phyloP scores from a whole-genome alignment of 1,140 invertebrate genomes.

The Chironomus striatipennis region DNA sequence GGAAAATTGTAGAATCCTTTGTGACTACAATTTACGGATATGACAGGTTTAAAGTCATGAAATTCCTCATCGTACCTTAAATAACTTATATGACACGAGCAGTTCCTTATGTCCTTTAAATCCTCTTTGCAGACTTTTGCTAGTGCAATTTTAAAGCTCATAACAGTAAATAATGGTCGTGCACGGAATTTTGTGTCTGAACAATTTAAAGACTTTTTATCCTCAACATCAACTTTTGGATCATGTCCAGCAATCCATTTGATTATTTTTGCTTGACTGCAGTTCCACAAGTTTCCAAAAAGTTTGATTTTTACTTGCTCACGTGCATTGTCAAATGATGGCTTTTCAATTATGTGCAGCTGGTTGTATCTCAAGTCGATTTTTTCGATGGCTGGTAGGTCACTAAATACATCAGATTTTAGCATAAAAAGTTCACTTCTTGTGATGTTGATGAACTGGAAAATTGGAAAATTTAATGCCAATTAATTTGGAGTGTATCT shows the following conservation, averaged over 20 bases:
- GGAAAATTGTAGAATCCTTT: conserved; percentile 3
- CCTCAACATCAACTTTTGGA: neutral
- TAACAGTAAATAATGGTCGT: neutral
- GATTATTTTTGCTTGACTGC: neutral
- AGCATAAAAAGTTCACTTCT: neutral
- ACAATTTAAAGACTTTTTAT: neutral
- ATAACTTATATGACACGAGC: neutral
- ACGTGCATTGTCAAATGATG: neutral
- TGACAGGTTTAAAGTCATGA: neutral
- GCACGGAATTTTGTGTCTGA: neutral
- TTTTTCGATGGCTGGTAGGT: neutral
- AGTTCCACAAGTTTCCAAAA: conserved; percentile 5
- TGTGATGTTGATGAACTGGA: conserved; percentile 5
- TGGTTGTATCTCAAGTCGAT: conserved; percentile 11
- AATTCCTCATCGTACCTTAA: neutral
- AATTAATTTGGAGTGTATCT: too few species aligned
- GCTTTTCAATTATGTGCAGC: neutral
- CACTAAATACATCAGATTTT: neutral
- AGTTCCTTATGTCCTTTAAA: neutral
- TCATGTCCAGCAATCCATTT: neutral
- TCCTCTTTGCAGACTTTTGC: neutral
- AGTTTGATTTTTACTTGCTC: neutral
- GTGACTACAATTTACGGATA: neutral
- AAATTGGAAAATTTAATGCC: too few species aligned
- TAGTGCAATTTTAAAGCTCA: neutral